Evolutionary conservation across 2,113 vertebrate genomes (phyloP).

Genomic region (Halcyon malimbica): DNA sequence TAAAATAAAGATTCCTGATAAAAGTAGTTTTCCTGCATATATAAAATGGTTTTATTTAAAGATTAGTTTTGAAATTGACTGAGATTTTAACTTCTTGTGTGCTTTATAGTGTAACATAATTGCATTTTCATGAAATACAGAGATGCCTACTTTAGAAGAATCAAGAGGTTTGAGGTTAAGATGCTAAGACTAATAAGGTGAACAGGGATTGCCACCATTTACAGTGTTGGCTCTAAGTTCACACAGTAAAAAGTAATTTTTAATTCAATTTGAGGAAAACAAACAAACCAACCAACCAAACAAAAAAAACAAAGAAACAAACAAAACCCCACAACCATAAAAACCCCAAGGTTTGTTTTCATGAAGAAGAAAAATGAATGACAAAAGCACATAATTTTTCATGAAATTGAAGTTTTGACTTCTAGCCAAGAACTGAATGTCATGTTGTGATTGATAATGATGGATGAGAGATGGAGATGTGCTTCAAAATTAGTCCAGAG

Average conservation of each 20-base stretch:
- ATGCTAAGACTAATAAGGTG: neutral
- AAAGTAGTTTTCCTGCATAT: neutral
- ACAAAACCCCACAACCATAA: neutral
- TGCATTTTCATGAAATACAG: neutral
- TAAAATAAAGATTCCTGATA: neutral
- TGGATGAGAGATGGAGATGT: neutral
- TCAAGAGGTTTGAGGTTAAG: neutral
- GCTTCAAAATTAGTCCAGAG: neutral
- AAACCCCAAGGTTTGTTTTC: neutral
- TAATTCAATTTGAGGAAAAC: accelerated
- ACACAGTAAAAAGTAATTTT: neutral
- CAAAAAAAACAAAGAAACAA: too few relatives aligned
- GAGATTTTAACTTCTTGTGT: neutral
- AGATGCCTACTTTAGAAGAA: neutral
- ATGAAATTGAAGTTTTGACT: neutral
- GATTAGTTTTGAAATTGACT: neutral
- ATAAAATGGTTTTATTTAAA: neutral
- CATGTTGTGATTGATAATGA: neutral
- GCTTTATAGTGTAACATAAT: neutral
- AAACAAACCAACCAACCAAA: neutral
- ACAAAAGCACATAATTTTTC: neutral
- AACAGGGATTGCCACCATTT: neutral
- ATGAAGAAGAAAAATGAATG: neutral
- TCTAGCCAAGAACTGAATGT: neutral
- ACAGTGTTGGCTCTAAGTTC: neutral